Percentiles rank a stretch among this genome's conserved stretches.
phyloP scores from a whole-genome alignment of 2,888 invertebrate species.

The Temnothorax unifasciatus region DNA sequence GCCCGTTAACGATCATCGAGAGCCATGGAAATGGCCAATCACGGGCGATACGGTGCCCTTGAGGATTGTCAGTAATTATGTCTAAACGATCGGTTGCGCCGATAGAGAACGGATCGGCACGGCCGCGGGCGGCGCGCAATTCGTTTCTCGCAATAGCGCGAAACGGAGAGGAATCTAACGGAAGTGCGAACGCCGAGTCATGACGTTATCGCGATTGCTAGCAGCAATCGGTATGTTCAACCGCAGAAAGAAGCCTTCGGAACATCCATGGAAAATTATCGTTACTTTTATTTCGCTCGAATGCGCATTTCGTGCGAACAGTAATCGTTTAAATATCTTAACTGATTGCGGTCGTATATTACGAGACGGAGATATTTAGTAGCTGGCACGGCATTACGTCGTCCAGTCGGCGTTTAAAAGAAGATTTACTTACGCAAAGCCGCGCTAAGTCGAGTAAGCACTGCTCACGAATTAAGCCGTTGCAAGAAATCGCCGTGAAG shows the following conservation, averaged over 20 bases:
- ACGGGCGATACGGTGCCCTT: constrained; percentile 74
- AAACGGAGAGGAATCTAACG: constrained; percentile 54
- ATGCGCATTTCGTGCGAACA: constrained; percentile 60
- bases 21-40: constrained; percentile 79
- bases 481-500: constrained; percentile 23
- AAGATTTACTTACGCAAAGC: constrained; percentile 49
- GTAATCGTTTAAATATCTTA: constrained; percentile 59
- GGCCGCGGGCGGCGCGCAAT: constrained; percentile 19
- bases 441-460: constrained; percentile 33
- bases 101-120: constrained; percentile 60
- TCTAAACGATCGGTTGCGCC: constrained; percentile 77
- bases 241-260: constrained; percentile 59
- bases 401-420: constrained; percentile 31
- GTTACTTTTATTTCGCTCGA: constrained; percentile 61
- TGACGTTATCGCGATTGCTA: constrained; percentile 72
- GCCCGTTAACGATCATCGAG: constrained; percentile 76
- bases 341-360: constrained; percentile 18
- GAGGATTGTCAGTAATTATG: constrained; percentile 79
- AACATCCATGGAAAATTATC: constrained; percentile 66
- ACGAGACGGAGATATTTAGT: constrained; percentile 6
- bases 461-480: constrained; percentile 36
- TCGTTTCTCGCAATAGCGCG: constrained; percentile 56
- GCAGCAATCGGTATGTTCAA: constrained; percentile 39
- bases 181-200: constrained; percentile 38
- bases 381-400: constrained; percentile 30